phyloP scores from a whole-genome alignment of 2,888 invertebrate species.

The Matsumyia berberina region DNA sequence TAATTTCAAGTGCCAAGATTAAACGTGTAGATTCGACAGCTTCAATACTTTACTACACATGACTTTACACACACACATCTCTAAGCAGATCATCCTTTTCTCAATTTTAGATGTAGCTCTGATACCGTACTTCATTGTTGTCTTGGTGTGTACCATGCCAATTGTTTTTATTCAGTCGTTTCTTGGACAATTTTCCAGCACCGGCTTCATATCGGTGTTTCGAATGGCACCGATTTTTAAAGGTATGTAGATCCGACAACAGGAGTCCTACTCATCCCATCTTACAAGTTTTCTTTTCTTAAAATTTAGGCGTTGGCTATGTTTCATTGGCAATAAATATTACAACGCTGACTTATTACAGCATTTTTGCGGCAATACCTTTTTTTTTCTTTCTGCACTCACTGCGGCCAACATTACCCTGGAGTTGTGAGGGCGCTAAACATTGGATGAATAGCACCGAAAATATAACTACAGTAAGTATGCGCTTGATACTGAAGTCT shows the following conservation, averaged over 20 bases:
- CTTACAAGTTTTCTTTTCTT: too few relatives aligned
- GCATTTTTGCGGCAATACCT: conserved; percentile 83
- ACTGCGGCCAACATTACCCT: conserved; percentile 88
- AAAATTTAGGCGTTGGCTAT: conserved; percentile 91
- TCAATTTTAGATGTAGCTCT: conserved; percentile 77
- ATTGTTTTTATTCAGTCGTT: conserved; percentile 93
- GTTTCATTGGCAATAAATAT: conserved; percentile 91
- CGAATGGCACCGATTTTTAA: conserved; percentile 92
- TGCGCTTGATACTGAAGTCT: too few relatives aligned
- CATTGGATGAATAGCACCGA: conserved; percentile 61
- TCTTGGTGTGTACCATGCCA: conserved; percentile 85
- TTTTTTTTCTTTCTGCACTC: conserved; percentile 90
- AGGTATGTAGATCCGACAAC: too few relatives aligned
- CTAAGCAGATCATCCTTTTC: too few relatives aligned
- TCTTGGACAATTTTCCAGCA: conserved; percentile 91
- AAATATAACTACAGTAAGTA: not conserved
- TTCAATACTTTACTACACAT: too few relatives aligned
- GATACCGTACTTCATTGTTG: conserved; percentile 73
- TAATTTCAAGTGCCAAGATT: too few relatives aligned
- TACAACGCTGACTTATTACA: conserved; percentile 90
- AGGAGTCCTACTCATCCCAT: too few relatives aligned
- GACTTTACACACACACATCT: too few relatives aligned
- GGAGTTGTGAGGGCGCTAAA: conserved; percentile 87
- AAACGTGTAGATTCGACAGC: too few relatives aligned
- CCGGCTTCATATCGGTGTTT: conserved; percentile 91